These are phyloP conservation scores for Rotaria sp. DNA, from an alignment of 2,888 invertebrate species.

Conservation along the genomic window DNA sequence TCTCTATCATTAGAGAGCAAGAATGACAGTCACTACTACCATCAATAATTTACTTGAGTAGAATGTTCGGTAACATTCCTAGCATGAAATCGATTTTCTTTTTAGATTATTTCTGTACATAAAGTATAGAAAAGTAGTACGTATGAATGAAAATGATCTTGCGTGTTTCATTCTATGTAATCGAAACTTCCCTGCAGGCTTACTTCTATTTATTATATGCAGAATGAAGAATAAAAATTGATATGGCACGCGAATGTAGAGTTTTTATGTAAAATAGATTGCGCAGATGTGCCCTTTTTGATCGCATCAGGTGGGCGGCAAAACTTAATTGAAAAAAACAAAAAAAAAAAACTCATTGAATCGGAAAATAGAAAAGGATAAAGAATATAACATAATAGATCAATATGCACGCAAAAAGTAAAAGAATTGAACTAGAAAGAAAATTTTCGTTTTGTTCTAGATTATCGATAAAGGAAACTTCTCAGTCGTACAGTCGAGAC, in stretches of 20 bases:
- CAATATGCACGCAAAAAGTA: neutral
- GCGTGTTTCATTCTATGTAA: neutral
- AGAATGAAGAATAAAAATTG: neutral
- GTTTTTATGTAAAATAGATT: neutral
- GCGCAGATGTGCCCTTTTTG: constrained; percentile 4
- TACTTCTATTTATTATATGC: neutral
- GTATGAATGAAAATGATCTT: neutral
- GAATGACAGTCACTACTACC: neutral
- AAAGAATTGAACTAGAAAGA: neutral
- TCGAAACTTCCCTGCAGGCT: neutral
- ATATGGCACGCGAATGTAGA: neutral
- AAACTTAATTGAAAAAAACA: constrained; percentile 1
- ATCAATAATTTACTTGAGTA: neutral
- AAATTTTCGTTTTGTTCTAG: too few species aligned
- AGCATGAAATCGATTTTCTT: neutral
- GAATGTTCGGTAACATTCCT: neutral
- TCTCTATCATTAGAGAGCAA: constrained; percentile 19
- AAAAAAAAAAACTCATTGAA: neutral
- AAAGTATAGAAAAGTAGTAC: neutral
- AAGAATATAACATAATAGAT: neutral
- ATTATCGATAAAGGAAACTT: too few species aligned
- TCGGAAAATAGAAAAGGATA: neutral
- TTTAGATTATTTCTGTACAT: neutral
- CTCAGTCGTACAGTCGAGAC: too few species aligned
- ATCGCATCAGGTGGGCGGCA: constrained; percentile 22